Evolutionary conservation across 2,888 invertebrate species (phyloP).

Genomic region (Scaptomyza parva): DNA sequence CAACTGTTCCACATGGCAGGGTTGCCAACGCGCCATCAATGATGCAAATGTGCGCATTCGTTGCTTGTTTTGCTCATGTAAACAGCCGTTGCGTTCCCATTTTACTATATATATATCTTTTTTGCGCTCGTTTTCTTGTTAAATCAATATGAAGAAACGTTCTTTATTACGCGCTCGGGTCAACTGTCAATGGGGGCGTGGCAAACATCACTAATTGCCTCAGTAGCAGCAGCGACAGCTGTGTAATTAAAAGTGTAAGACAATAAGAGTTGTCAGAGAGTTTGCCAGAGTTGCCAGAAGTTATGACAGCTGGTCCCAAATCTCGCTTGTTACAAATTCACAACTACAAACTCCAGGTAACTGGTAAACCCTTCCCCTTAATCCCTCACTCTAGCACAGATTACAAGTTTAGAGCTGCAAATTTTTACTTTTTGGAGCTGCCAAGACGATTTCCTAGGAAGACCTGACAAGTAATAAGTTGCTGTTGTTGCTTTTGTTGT

Average conservation of each 20-base stretch:
- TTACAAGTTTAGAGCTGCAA: constrained; percentile 44
- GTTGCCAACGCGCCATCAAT: constrained; percentile 61
- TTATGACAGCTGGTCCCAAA: constrained; percentile 51
- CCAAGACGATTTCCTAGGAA: constrained; percentile 51
- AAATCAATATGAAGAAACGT: constrained; percentile 47
- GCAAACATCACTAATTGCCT: constrained; percentile 39
- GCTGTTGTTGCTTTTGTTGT: constrained; percentile 23
- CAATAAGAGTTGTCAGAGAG: constrained; percentile 23
- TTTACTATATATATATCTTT: too few relatives aligned
- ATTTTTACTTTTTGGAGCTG: constrained; percentile 46
- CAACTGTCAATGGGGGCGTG: constrained; percentile 22
- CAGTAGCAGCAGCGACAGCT: constrained; percentile 22
- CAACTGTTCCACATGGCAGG: constrained; percentile 14
- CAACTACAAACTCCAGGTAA: constrained; percentile 47
- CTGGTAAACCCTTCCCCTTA: background rate
- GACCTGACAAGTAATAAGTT: constrained; percentile 23
- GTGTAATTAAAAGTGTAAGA: constrained; percentile 44
- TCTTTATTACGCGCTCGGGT: constrained; percentile 4
- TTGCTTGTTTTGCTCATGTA: constrained; percentile 64
- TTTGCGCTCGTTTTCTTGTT: constrained; percentile 38
- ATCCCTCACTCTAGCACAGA: constrained; percentile 18
- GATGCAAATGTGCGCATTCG: constrained; percentile 46
- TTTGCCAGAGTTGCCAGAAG: constrained; percentile 36
- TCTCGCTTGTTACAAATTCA: constrained; percentile 36
- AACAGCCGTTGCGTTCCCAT: constrained; percentile 56